These are phyloP conservation scores for Lepisosteus oculatus DNA, from an alignment of 2,113 vertebrate species.

Conservation along the genomic window DNA sequence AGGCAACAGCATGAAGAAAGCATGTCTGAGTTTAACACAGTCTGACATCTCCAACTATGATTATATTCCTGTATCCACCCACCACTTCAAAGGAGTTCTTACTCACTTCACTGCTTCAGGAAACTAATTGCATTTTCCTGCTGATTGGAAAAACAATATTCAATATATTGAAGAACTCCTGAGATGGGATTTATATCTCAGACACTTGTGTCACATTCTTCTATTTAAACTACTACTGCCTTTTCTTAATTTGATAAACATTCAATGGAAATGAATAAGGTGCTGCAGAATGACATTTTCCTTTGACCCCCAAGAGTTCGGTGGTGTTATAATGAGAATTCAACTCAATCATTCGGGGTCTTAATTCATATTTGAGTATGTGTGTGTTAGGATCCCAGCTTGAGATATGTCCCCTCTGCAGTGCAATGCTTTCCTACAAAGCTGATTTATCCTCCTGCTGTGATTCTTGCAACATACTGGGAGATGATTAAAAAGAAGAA, in stretches of 20 bases:
- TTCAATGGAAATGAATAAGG: neutral
- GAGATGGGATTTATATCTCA: neutral
- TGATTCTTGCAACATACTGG: neutral
- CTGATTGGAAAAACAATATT: neutral
- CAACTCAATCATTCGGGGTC: neutral
- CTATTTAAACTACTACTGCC: neutral
- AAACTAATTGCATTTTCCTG: neutral
- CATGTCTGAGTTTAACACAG: neutral
- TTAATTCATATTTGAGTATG: neutral
- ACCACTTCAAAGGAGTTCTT: neutral
- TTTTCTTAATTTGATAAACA: constrained; percentile 1
- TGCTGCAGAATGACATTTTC: neutral
- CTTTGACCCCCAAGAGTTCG: neutral
- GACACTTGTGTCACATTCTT: neutral
- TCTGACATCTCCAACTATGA: neutral
- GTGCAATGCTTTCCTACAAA: too few relatives aligned
- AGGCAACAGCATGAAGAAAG: neutral
- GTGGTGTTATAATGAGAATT: neutral
- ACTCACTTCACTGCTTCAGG: neutral
- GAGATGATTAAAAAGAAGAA: too few relatives aligned
- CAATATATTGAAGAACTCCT: neutral
- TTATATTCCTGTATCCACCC: neutral
- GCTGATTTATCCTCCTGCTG: neutral
- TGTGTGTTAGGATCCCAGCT: too few relatives aligned
- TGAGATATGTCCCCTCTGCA: too few relatives aligned